Evolutionary conservation across 2,797 vertebrate genomes (phyloP).

Genomic region (Scleropages formosus): DNA sequence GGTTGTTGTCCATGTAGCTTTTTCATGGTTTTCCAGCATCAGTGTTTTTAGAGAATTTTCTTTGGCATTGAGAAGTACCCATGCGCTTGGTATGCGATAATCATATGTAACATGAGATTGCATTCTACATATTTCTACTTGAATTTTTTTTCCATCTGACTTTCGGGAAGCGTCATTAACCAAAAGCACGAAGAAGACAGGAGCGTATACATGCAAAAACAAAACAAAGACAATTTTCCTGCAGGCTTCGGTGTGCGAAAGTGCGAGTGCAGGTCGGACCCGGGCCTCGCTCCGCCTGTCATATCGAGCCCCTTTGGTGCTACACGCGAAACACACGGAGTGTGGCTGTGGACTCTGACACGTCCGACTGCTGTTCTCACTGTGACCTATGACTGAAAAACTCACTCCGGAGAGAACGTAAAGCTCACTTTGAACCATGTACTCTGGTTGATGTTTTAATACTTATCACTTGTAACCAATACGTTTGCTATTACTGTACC

Average conservation of each 20-base stretch:
- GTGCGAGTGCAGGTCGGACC: conserved; percentile 24
- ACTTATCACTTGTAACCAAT: conserved; percentile 59
- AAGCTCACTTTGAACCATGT: conserved; percentile 42
- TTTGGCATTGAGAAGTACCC: conserved; percentile 55
- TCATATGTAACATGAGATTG: conserved; percentile 48
- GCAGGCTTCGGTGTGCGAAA: conserved; percentile 10
- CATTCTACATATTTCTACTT: conserved; percentile 62
- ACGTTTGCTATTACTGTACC: conserved; percentile 68
- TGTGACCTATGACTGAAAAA: conserved; percentile 33
- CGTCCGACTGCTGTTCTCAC: conserved; percentile 13
- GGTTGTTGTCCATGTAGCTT: conserved; percentile 29
- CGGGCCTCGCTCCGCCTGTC: conserved; percentile 42
- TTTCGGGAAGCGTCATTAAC: conserved; percentile 45
- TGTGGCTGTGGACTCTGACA: conserved; percentile 30
- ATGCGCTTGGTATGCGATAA: conserved; percentile 38
- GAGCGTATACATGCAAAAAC: conserved; percentile 24
- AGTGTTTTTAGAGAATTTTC: conserved; percentile 44
- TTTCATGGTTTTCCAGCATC: conserved; percentile 36
- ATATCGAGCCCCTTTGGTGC: conserved; percentile 51
- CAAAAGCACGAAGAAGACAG: conserved; percentile 35
- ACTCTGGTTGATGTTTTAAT: conserved; percentile 54
- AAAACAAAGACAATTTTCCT: conserved; percentile 29
- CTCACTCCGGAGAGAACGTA: conserved; percentile 35
- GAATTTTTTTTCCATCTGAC: conserved; percentile 50
- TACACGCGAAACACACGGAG: conserved; percentile 45